These are phyloP conservation scores for Turritopsis dohrnii DNA, from an alignment of 30 jellyfish, hydroid and myxozoan genomes.

Conservation along the genomic window DNA sequence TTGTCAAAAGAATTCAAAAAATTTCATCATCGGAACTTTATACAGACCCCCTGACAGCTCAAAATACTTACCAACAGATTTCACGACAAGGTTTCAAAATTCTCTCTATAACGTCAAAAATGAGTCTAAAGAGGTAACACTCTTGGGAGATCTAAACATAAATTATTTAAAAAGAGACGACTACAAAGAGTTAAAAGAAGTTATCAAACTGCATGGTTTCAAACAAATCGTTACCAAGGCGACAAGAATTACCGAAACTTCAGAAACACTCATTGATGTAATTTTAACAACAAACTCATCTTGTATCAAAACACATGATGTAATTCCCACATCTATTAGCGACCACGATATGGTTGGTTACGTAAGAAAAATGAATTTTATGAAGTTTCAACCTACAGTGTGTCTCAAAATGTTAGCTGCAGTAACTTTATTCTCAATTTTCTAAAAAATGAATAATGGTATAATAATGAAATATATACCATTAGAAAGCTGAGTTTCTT, in stretches of 20 bases:
- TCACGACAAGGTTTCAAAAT: not conserved
- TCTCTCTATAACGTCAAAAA: not conserved
- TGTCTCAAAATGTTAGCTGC: no score
- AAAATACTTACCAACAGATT: not conserved
- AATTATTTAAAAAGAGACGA: not conserved
- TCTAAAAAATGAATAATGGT: no score
- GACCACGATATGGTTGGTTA: constrained; percentile 9
- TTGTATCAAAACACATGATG: not conserved
- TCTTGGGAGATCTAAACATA: not conserved
- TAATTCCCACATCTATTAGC: constrained; percentile 1
- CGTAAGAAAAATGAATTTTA: not conserved
- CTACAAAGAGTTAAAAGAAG: not conserved
- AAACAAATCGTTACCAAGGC: not conserved
- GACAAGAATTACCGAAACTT: not conserved
- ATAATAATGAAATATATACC: no score
- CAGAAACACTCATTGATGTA: not conserved
- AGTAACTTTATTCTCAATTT: no score
- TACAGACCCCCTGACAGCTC: not conserved
- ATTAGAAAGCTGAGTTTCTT: no score
- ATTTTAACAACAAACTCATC: constrained; percentile 9
- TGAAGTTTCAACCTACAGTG: not conserved
- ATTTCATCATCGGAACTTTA: not conserved
- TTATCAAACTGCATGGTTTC: not conserved
- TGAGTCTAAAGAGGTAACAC: not conserved
- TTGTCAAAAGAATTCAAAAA: not conserved